Percentiles rank a stretch among this genome's conserved stretches.
Evolutionary conservation across 2,113 vertebrate genomes (phyloP).

Genomic region (Cynocephalus volans): DNA sequence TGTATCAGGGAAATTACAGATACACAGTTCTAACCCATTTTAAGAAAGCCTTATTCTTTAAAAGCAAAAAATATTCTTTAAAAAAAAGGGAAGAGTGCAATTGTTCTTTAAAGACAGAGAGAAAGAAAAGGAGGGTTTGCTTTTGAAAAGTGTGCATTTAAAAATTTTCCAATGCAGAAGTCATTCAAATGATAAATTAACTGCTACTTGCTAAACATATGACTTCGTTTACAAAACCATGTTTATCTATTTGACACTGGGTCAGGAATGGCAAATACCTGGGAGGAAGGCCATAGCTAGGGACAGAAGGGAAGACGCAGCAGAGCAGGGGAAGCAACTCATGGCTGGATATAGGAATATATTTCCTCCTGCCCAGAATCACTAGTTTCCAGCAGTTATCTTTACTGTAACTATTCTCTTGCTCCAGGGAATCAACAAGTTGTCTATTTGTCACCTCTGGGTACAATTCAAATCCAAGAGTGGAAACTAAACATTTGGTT

Average conservation of each 20-base stretch:
- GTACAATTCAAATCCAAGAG: constrained; percentile 44
- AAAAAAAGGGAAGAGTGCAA: not conserved
- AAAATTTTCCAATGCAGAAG: not conserved
- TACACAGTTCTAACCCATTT: not conserved
- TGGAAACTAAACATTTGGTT: not conserved
- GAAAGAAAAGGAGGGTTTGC: not conserved
- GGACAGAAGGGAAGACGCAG: not conserved
- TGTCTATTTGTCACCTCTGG: constrained; percentile 24
- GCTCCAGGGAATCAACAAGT: not conserved
- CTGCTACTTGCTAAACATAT: not conserved
- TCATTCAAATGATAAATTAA: constrained; percentile 30
- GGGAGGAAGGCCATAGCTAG: not conserved
- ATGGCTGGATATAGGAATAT: not conserved
- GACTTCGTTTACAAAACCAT: not conserved
- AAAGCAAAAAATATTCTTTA: not conserved
- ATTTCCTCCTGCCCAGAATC: not conserved
- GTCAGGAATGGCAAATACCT: not conserved
- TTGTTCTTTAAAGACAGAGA: not conserved
- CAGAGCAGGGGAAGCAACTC: not conserved
- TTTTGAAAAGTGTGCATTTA: constrained; percentile 1
- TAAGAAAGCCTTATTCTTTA: not conserved
- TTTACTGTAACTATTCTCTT: constrained; percentile 29
- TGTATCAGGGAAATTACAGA: not conserved
- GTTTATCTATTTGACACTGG: not conserved
- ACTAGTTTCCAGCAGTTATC: not conserved